These are phyloP conservation scores for Drosophila equinoxialis DNA, from an alignment of 1,140 invertebrate genomes.

Conservation along the genomic window DNA sequence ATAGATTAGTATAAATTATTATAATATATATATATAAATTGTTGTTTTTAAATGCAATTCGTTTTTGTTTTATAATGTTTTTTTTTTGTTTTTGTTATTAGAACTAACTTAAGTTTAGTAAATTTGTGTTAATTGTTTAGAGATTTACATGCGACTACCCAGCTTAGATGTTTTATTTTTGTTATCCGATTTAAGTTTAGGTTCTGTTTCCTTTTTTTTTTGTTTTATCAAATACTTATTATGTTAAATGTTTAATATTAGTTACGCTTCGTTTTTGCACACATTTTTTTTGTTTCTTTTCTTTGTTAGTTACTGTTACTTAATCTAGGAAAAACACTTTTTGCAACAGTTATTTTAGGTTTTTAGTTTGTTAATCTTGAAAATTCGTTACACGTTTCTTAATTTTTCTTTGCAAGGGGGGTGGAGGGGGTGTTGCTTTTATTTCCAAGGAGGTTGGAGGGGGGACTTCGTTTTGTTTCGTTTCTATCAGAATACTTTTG, in stretches of 20 bases:
- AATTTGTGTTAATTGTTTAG: constrained; percentile 76
- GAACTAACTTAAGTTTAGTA: constrained; percentile 71
- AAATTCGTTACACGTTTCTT: constrained; percentile 78
- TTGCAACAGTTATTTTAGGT: constrained; percentile 57
- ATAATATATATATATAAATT: constrained; percentile 39
- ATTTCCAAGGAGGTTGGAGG: neutral
- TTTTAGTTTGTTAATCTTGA: constrained; percentile 43
- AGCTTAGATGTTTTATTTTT: constrained; percentile 78
- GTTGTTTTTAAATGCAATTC: constrained; percentile 73
- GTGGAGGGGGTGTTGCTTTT: neutral
- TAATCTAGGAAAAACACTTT: constrained; percentile 68
- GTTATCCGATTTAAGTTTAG: constrained; percentile 77
- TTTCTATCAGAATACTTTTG: constrained; percentile 44
- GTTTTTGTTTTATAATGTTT: constrained; percentile 47
- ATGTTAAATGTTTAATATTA: constrained; percentile 60
- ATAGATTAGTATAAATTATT: constrained; percentile 74
- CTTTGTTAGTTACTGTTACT: constrained; percentile 55
- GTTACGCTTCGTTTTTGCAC: constrained; percentile 66
- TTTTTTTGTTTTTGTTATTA: constrained; percentile 39
- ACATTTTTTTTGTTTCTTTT: constrained; percentile 56
- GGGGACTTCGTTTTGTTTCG: constrained; percentile 22
- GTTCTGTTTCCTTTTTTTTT: constrained; percentile 47
- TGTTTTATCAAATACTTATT: constrained; percentile 57
- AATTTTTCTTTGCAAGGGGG: constrained; percentile 23
- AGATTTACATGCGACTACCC: constrained; percentile 83